These are phyloP conservation scores for Nasonia vitripennis DNA, from an alignment of 1,140 invertebrate genomes.

Conservation along the genomic window DNA sequence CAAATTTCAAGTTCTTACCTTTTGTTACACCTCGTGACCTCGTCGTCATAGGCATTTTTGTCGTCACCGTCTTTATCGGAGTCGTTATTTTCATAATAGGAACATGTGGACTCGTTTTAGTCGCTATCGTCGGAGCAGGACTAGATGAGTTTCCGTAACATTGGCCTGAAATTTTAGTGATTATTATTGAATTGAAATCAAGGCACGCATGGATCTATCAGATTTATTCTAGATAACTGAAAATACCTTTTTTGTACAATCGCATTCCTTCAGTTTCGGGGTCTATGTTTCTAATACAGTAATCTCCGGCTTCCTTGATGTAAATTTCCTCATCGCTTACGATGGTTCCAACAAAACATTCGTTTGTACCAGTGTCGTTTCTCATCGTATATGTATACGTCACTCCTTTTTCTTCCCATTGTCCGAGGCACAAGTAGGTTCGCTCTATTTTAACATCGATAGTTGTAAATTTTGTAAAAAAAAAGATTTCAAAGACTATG, in stretches of 20 bases:
- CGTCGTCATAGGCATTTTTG: conserved; percentile 11
- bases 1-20: conserved; percentile 20
- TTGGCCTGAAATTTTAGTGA: conserved; percentile 61
- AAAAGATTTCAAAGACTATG: background rate
- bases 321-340: conserved; percentile 79
- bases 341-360: conserved; percentile 85
- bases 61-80: conserved; percentile 48
- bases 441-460: conserved; percentile 74
- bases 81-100: conserved; percentile 66
- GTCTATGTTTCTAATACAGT: conserved; percentile 81
- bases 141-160: conserved; percentile 73
- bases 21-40: conserved; percentile 11
- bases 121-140: conserved; percentile 70
- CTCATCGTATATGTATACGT: conserved; percentile 84
- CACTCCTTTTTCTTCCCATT: conserved; percentile 81
- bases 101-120: conserved; percentile 54
- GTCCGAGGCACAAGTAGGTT: conserved; percentile 82
- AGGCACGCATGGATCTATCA: background rate
- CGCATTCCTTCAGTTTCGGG: conserved; percentile 81
- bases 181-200: background rate
- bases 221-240: background rate
- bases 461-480: background rate
- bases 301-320: conserved; percentile 83
- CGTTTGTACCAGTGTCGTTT: conserved; percentile 79
- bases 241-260: conserved; percentile 76